Evolutionary conservation across 1,140 invertebrate genomes (phyloP).

Genomic region (Ruditapes philippinarum): DNA sequence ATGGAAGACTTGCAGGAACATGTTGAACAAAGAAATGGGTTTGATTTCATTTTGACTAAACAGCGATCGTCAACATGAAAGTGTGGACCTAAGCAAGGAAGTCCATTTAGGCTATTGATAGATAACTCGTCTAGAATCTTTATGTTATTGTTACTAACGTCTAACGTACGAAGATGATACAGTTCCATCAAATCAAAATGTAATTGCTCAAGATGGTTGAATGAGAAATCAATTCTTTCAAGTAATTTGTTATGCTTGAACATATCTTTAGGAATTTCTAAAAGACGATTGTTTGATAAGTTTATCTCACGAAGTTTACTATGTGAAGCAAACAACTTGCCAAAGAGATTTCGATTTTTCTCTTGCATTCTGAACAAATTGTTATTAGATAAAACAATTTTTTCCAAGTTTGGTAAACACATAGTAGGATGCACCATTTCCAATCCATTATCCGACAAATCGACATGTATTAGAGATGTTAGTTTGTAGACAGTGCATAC

Average conservation of each 20-base stretch:
- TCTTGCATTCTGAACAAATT: neutral
- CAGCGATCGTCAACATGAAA: neutral
- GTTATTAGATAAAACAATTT: neutral
- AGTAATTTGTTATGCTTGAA: neutral
- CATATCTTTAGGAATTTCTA: neutral
- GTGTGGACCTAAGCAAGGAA: neutral
- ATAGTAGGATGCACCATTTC: neutral
- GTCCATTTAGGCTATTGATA: neutral
- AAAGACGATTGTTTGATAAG: neutral
- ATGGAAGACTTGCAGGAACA: neutral
- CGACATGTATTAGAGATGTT: neutral
- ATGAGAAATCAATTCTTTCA: neutral
- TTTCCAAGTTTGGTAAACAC: neutral
- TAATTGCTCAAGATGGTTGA: neutral
- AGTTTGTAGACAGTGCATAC: neutral
- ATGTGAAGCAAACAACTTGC: neutral
- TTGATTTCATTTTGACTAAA: neutral
- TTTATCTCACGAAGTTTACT: neutral
- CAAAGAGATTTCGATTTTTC: neutral
- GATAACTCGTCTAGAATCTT: neutral
- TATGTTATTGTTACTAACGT: neutral
- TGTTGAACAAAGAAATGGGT: neutral
- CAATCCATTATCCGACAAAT: slow-evolving; percentile 13
- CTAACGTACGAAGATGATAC: neutral
- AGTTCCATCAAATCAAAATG: neutral